Conservation (phyloP, 2,888 invertebrate genomes). For the Aporophyla lueneburgensis region DNA sequence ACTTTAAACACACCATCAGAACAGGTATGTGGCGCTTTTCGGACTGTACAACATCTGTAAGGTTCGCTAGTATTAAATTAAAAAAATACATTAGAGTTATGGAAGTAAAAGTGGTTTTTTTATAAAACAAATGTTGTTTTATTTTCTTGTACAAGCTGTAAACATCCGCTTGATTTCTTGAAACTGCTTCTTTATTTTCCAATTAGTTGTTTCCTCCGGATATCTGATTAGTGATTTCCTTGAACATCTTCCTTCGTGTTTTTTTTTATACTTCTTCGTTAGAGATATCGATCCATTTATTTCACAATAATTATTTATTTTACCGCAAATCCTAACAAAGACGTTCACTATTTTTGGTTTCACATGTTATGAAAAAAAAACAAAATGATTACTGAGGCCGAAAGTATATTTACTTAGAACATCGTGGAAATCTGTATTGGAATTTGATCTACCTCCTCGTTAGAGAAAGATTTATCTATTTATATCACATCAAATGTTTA, state of each 20-base stretch:
- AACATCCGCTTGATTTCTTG: slow-evolving; percentile 24
- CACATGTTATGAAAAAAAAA: not conserved
- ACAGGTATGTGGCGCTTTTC: not conserved
- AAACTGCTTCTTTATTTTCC: slow-evolving; percentile 17
- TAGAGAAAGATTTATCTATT: no score
- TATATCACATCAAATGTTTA: no score
- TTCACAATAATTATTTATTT: slow-evolving; percentile 10
- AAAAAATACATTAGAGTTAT: no score
- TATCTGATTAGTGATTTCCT: slow-evolving; percentile 32
- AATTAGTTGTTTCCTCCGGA: slow-evolving; percentile 30
- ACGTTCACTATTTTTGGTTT: not conserved
- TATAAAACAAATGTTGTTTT: not conserved
- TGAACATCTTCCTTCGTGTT: slow-evolving; percentile 6
- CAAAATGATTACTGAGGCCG: not conserved
- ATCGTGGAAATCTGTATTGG: not conserved
- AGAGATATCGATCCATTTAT: slow-evolving; percentile 11
- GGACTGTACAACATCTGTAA: not conserved
- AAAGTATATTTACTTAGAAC: not conserved
- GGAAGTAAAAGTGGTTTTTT: no score
- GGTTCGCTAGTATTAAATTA: not conserved
- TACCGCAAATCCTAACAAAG: not conserved
- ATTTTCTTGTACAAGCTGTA: not conserved
- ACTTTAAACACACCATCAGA: not conserved
- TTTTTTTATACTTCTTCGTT: slow-evolving; percentile 6
- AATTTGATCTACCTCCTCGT: no score